Evolutionary conservation across 2,113 vertebrate genomes (phyloP), one percentile per base, ranked within the genome.

Genomic region (Phylloscopus whistleri): DNA sequence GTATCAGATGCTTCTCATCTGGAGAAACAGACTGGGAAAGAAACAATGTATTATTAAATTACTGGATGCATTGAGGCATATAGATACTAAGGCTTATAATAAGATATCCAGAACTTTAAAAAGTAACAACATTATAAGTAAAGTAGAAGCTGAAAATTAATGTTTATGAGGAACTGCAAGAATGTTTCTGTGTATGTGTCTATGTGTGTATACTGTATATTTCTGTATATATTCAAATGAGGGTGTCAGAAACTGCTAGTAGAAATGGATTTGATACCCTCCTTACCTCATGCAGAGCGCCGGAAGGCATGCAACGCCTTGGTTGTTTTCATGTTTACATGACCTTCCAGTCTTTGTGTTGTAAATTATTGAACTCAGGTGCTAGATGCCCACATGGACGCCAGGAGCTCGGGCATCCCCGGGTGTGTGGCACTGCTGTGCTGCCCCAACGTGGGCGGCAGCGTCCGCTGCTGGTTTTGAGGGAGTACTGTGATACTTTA

Each of bases 361-460:
- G 17, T 22, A 4, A 1, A 16, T 1, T 30, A 13, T 2, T 27
- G 4, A 59, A 49, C 67, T 59, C 10, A 0, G 62, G 67, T 2
- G 16, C 46, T 4, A 1, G 48, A 30, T 20, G 39, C 35, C n/a
- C 8, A 28, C 22, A 26, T 4, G 49, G 14, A 39, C 28, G 21
- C 1, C 0, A 35, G 52, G 33, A 26, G 35, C n/a, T 59, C 0
- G 0, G 1, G 2, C 14, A 62, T 68, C 30, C 56, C 75, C 67
- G 41, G 1, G 0, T 1, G 9, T 33, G 59, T 18, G 43, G 53
- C 56, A 7, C 11, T 21, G 35, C 51, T 3, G 4, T 5, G 27
- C 31, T 5, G 11, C 22, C 4, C 1, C 2, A 28, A 0, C 23
- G 31, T 2, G 2, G 6, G 17, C 1, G 1, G 5, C 0, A 4